Base-by-base conservation (phyloP, 1,140 invertebrate species). In the Tyrophagus putrescentiae region DNA sequence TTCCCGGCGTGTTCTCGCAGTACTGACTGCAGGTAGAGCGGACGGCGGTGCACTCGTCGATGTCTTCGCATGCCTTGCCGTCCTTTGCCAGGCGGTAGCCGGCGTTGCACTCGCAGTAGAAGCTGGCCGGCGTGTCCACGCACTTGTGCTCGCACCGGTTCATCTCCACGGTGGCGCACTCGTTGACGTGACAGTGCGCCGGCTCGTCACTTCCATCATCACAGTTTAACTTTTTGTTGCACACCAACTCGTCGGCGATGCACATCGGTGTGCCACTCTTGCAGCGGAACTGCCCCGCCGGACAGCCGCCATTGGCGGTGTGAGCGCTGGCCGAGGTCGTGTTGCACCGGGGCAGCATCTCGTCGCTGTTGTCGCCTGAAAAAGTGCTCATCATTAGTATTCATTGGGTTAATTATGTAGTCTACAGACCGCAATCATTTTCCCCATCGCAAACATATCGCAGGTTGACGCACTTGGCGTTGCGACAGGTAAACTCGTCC, bases 121-220 rank as follows among this genome's bases (percentile, higher is more conserved):
- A 98, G 18, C 88, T 81, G 0, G 88, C 94, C 0, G 84, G 78
- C 0, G 89, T 93, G 69, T 98, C 88, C 0, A 94, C 78, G 69
- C 95, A 98, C 66, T 85, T 87, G 69, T 98, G 93, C 3, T 89
- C 87, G 72, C 94, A 98, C 65, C 94, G 87, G 71, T 96, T 85
- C 33, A 85, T 78, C 69, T 94, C 87, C 0, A 89, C 79, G 68
- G 84, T 84, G 16, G 83, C 82, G 70, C 95, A 98, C 71, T 98
- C 93, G 68, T 98, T 87, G 2, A 97, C 82, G 69, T 92, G 87
- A 67, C 94, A 98, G 68, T 92, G 87, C 0, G 84, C 75, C 0
- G 90, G 87, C 69, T 98, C 95, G 71, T 98, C 95, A 9, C 87
- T 90, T 53, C 89, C 85, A 67, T 97, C 92, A 0, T 78, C 70